phyloP scores from a whole-genome alignment of 2,888 invertebrate genomes.

The Yponomeuta malinellus region DNA sequence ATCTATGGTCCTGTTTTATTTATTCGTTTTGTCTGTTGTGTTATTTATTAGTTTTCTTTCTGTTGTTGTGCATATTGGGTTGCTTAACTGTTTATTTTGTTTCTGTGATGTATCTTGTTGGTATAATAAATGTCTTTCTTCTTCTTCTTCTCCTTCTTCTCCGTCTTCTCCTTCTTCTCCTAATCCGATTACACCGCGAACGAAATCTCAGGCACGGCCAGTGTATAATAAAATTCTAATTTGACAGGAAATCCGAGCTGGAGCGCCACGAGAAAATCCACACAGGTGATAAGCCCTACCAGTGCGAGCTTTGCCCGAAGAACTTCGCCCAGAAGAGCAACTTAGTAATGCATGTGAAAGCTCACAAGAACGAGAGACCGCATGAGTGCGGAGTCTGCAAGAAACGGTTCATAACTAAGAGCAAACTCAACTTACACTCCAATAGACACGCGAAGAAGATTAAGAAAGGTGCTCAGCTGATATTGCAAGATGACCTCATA shows the following conservation, averaged over 20 bases:
- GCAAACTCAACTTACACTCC: slow-evolving; percentile 46
- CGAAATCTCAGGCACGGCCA: too few relatives aligned
- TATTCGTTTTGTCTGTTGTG: too few relatives aligned
- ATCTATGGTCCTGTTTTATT: too few relatives aligned
- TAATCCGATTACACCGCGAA: too few relatives aligned
- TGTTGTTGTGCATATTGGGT: too few relatives aligned
- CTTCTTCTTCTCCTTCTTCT: too few relatives aligned
- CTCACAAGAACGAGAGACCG: slow-evolving; percentile 50
- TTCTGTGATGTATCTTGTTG: too few relatives aligned
- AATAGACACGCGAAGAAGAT: slow-evolving; percentile 36
- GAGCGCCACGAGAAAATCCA: slow-evolving; percentile 58
- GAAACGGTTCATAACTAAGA: slow-evolving; percentile 51
- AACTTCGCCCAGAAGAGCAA: slow-evolving; percentile 63
- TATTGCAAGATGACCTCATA: not conserved
- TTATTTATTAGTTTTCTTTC: too few relatives aligned
- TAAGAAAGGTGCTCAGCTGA: not conserved
- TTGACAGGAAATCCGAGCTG: slow-evolving; percentile 48
- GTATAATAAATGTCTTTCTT: too few relatives aligned
- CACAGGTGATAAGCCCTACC: slow-evolving; percentile 50
- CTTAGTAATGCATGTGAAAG: slow-evolving; percentile 56
- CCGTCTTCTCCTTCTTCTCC: too few relatives aligned
- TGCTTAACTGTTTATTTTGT: too few relatives aligned
- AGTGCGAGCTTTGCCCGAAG: slow-evolving; percentile 51
- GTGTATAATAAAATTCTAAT: not conserved
- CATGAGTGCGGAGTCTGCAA: slow-evolving; percentile 46